phyloP scores from a whole-genome alignment of 35 echinoderm and acorn worm species.

The Patiria miniata region DNA sequence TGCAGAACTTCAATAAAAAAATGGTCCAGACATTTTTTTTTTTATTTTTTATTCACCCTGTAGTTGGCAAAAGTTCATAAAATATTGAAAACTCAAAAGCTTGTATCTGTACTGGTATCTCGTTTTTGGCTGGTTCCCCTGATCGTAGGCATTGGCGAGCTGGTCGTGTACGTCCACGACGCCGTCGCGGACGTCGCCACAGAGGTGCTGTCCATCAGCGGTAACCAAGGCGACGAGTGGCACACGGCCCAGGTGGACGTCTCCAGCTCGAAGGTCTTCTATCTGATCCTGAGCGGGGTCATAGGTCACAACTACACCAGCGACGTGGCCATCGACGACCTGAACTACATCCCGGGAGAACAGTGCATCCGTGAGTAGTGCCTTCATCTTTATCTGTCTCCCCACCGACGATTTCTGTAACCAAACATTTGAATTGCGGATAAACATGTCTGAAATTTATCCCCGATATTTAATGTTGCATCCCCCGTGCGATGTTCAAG shows the following conservation, averaged over 20 bases:
- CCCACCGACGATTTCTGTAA: no score
- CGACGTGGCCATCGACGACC: slow-evolving; percentile 84
- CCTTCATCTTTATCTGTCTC: no score
- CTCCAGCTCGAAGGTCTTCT: slow-evolving; percentile 37
- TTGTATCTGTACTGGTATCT: no score
- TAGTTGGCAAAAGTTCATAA: no score
- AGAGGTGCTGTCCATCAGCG: slow-evolving; percentile 33
- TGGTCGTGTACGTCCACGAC: slow-evolving; percentile 68
- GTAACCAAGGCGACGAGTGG: slow-evolving; percentile 76
- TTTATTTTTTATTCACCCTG: no score
- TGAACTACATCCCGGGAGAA: background rate
- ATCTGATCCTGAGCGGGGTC: slow-evolving; percentile 70
- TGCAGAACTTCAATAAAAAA: no score
- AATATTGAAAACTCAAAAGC: no score
- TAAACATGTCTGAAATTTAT: no score
- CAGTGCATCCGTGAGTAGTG: slow-evolving; percentile 25
- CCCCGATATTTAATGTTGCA: no score
- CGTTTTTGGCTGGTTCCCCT: background rate
- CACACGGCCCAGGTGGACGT: slow-evolving; percentile 60
- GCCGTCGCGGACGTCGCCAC: slow-evolving; percentile 13
- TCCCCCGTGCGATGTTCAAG: no score
- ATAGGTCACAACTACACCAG: slow-evolving; percentile 60
- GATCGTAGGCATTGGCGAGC: slow-evolving; percentile 19
- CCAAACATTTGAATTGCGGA: no score
- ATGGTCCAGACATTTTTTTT: no score